Conservation (phyloP, 1,140 invertebrate species). For the Platyscapa corneri region DNA sequence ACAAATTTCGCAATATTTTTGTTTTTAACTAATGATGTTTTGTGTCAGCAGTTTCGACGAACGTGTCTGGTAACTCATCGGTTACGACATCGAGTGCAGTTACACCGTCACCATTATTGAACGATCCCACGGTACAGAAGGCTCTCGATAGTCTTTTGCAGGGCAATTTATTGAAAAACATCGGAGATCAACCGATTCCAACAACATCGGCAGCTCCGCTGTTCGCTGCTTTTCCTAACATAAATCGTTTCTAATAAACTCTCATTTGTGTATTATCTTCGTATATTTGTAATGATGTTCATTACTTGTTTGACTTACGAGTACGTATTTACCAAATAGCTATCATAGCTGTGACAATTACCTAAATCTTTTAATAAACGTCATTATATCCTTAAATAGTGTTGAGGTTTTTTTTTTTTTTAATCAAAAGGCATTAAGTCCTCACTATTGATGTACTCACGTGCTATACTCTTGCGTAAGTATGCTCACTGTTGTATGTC, state of each 20-base stretch:
- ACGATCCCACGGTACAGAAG: conserved; percentile 84
- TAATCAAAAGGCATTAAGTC: conserved; percentile 20
- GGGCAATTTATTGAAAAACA: conserved; percentile 78
- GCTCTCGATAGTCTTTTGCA: conserved; percentile 84
- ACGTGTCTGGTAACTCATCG: conserved; percentile 55
- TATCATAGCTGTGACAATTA: conserved; percentile 47
- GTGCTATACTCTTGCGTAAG: neutral
- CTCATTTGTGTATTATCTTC: conserved; percentile 32
- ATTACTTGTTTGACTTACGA: conserved; percentile 43
- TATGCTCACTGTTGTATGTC: neutral
- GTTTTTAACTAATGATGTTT: conserved; percentile 46
- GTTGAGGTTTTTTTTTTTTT: conserved; percentile 18
- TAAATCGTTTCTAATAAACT: conserved; percentile 67
- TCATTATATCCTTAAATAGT: conserved; percentile 38
- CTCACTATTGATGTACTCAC: neutral
- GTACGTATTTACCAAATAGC: conserved; percentile 48
- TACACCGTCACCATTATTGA: conserved; percentile 77
- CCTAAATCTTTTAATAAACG: conserved; percentile 50
- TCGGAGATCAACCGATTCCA: conserved; percentile 66
- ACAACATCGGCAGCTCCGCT: conserved; percentile 62
- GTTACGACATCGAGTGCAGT: conserved; percentile 61
- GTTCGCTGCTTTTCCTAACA: conserved; percentile 72
- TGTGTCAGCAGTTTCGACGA: conserved; percentile 62
- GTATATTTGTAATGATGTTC: conserved; percentile 44
- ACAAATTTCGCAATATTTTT: conserved; percentile 23